A percentile compares a stretch with the other conserved stretches of the same genome.
phyloP scores from a whole-genome alignment of 2,113 vertebrate species.

The Mixornis gularis region DNA sequence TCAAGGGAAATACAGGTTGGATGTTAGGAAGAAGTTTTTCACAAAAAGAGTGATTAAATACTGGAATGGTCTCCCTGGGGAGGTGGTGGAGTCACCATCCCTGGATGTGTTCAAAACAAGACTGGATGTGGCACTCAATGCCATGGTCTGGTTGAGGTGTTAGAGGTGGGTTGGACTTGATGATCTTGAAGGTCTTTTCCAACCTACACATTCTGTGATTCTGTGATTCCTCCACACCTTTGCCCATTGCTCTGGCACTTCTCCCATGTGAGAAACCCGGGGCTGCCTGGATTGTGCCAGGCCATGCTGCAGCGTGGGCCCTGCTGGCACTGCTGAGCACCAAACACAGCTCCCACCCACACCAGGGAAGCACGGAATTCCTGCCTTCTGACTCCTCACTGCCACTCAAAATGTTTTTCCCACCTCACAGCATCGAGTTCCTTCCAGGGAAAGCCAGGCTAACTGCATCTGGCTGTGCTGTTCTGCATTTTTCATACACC shows the following conservation, averaged over 20 bases:
- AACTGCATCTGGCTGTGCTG: not conserved
- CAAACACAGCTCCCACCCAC: not conserved
- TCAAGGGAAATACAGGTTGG: too few relatives aligned
- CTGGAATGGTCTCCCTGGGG: too few relatives aligned
- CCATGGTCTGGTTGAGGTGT: too few relatives aligned
- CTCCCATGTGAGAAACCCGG: not conserved
- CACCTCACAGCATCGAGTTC: not conserved
- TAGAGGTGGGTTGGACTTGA: too few relatives aligned
- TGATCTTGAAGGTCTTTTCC: too few relatives aligned
- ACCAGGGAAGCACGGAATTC: not conserved
- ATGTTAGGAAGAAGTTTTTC: too few relatives aligned
- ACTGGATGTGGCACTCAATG: too few relatives aligned
- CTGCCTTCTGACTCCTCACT: not conserved
- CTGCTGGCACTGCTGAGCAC: not conserved
- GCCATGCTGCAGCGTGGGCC: accelerated
- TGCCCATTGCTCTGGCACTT: not conserved
- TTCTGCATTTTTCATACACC: not conserved
- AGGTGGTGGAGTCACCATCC: too few relatives aligned
- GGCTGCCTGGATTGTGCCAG: not conserved
- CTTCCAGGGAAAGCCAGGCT: not conserved
- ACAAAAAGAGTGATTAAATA: too few relatives aligned
- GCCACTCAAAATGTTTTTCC: not conserved
- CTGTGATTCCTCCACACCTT: not conserved
- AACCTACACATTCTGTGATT: too few relatives aligned
- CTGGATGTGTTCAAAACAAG: too few relatives aligned